Evolutionary conservation across 2,113 vertebrate genomes (phyloP).

Genomic region (Sebastes schlegelii): DNA sequence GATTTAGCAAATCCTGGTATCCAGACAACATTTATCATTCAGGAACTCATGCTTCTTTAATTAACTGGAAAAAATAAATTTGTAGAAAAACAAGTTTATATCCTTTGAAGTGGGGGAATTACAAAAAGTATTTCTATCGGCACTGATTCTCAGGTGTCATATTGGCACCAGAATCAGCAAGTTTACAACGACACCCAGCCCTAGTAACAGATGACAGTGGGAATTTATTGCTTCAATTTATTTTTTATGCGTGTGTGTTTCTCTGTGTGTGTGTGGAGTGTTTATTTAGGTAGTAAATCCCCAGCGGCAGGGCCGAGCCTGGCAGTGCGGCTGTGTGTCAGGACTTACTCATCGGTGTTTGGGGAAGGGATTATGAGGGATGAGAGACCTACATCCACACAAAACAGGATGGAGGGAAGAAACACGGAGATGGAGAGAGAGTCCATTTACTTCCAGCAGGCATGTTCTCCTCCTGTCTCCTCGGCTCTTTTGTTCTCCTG

Average conservation of each 20-base stretch:
- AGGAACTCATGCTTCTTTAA: not conserved
- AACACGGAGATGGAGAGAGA: constrained; percentile 31
- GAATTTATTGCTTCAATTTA: constrained; percentile 67
- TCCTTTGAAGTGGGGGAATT: not conserved
- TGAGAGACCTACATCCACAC: constrained; percentile 69
- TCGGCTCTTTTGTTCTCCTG: constrained; percentile 53
- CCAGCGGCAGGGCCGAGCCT: constrained; percentile 48
- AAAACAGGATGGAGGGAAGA: constrained; percentile 58
- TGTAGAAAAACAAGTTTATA: not conserved
- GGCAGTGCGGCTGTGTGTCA: constrained; percentile 71
- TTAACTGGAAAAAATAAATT: not conserved
- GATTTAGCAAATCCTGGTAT: not conserved
- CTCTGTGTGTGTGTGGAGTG: constrained; percentile 26
- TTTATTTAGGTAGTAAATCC: constrained; percentile 79
- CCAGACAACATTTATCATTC: not conserved
- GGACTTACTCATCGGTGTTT: constrained; percentile 79
- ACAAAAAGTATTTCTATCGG: not conserved
- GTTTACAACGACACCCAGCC: not conserved
- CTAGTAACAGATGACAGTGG: constrained; percentile 41
- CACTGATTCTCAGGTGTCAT: not conserved
- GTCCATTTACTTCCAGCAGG: constrained; percentile 53
- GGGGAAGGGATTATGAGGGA: constrained; percentile 79
- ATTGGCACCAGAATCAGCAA: not conserved
- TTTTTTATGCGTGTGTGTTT: constrained; percentile 24
- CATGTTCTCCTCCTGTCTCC: constrained; percentile 49